Evolutionary conservation across 1,140 invertebrate genomes (phyloP), one percentile per base, ranked within the genome.

Genomic region (Drosophila parabipectinata): DNA sequence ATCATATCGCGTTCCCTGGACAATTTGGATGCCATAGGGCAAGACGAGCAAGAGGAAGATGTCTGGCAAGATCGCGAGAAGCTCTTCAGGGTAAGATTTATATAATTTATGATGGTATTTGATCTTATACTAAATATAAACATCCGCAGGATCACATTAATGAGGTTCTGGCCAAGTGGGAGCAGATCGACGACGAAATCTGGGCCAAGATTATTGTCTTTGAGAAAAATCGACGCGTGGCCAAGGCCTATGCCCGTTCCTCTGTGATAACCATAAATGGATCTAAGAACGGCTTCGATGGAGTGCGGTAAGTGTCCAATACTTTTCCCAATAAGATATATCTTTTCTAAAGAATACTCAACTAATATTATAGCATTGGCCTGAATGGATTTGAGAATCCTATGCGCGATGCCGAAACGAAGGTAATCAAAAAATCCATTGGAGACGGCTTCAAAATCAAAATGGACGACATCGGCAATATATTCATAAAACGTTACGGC

Each of bases 161-260:
- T 90, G 98, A 99, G 93, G 97, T 99, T 45, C 92, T 98, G 62
- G 95, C 97, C 92, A 98, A 98, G 94, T 98, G 98, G 97, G 97
- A 96, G 74, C 97, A 98, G 93, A 98, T 99, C 77, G 98, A 99
- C 89, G 98, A 99, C 91, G 98, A 98, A 92, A 99, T 99, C 77
- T 99, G 98, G 98, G 97, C 98, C 51, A 99, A 99, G 94, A 96
- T 99, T 32, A 98, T 99, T 81, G 97, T 98, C 44, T 96, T 99
- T 90, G 98, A 99, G 92, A 94, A 96, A 88, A 98, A 98, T 90
- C 93, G 97, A 76, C 94, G 98, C 51, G 97, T 99, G 32, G 98
- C 98, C 64, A 99, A 99, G 92, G 98, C 98, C 1, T 99, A 99
- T 92, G 97, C 98, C 32, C 93, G 98, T 47, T 97, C 97, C 53